Conservation (phyloP, 2,797 vertebrate species). For the Sebastes oblongus region DNA sequence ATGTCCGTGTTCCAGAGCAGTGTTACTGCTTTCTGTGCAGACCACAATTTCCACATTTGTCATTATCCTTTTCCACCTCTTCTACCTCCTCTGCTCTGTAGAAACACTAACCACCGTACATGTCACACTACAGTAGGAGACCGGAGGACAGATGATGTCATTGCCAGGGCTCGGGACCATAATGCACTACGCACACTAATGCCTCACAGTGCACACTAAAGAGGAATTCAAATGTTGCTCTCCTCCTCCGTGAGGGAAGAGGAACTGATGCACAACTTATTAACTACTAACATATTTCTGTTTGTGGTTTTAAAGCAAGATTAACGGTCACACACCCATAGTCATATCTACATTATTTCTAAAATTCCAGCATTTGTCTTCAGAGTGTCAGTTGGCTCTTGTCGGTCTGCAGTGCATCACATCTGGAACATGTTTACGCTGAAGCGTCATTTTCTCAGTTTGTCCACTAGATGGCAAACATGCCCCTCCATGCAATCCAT, state of each 20-base stretch:
- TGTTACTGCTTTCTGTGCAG: not conserved
- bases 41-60: not conserved
- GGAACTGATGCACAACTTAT: conserved; percentile 19
- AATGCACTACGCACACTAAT: conserved; percentile 27
- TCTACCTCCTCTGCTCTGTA: not conserved
- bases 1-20: not conserved
- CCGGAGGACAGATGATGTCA: conserved; percentile 26
- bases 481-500: not conserved
- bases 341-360: not conserved
- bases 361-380: not conserved
- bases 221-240: conserved; percentile 34
- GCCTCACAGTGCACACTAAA: conserved; percentile 32
- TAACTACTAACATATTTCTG: conserved; percentile 6
- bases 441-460: not conserved
- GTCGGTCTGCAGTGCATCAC: not conserved
- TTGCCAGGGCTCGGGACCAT: conserved; percentile 16
- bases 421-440: not conserved
- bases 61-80: not conserved
- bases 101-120: not conserved
- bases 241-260: not conserved
- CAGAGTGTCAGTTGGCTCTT: not conserved
- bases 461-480: conserved; percentile 61
- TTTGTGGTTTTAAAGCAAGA: not conserved
- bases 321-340: not conserved
- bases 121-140: not conserved